These are phyloP conservation scores for Trichogramma evanescens DNA, from an alignment of 2,888 invertebrate species.

Conservation along the genomic window DNA sequence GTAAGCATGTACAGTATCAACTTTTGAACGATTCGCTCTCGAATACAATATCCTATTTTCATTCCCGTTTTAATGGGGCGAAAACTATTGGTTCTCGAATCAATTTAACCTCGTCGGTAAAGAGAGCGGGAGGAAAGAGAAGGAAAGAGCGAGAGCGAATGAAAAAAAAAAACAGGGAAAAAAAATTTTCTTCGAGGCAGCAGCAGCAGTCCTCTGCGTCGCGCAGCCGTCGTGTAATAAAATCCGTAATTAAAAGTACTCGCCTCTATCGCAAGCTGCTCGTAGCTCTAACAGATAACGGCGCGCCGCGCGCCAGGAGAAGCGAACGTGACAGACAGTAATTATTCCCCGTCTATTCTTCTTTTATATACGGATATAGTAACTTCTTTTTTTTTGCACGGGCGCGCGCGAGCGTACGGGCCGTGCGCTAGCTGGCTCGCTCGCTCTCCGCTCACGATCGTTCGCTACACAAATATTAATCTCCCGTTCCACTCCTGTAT, in stretches of 20 bases:
- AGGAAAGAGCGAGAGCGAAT: too few relatives aligned
- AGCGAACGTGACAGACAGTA: slow-evolving; percentile 21
- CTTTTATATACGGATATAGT: too few relatives aligned
- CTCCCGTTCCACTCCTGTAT: not conserved
- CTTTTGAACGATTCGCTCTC: too few relatives aligned
- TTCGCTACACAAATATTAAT: slow-evolving; percentile 22
- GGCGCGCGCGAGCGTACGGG: not conserved
- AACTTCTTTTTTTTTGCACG: not conserved
- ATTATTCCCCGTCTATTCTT: slow-evolving; percentile 12
- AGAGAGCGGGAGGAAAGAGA: too few relatives aligned
- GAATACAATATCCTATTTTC: not conserved
- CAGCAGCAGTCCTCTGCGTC: not conserved
- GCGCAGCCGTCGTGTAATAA: slow-evolving; percentile 7
- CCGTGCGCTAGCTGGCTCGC: not conserved
- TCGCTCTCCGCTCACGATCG: slow-evolving; percentile 9
- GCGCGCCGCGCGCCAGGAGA: not conserved
- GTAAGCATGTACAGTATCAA: too few relatives aligned
- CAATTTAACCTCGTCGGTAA: slow-evolving; percentile 10
- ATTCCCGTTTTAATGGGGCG: slow-evolving; percentile 3
- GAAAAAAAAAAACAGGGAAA: not conserved
- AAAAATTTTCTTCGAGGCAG: not conserved
- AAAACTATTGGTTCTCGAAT: slow-evolving; percentile 9
- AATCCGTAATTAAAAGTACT: slow-evolving; percentile 20
- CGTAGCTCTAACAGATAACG: too few relatives aligned
- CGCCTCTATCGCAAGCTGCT: too few relatives aligned